Evolutionary conservation across 2,888 invertebrate genomes (phyloP).

Genomic region (Trilocha varians): DNA sequence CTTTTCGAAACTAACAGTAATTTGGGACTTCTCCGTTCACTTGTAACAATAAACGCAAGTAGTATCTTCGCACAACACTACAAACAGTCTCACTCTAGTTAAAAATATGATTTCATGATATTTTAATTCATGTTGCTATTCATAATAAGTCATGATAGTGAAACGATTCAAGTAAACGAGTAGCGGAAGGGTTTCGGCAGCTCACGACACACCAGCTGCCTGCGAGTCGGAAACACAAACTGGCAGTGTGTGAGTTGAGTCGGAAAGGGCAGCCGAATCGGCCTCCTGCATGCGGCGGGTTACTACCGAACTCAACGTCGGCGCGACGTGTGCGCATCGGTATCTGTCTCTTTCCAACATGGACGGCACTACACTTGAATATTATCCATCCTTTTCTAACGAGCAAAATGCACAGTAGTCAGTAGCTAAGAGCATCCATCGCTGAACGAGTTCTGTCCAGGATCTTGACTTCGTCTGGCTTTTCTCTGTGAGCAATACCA

Average conservation of each 20-base stretch:
- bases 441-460: conserved; percentile 63
- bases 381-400: conserved; percentile 22
- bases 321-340: conserved; percentile 51
- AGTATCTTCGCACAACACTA: conserved; percentile 47
- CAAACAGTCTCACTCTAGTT: conserved; percentile 43
- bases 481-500: conserved; percentile 53
- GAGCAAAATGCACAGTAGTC: conserved; percentile 60
- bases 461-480: conserved; percentile 55
- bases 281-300: conserved; percentile 50
- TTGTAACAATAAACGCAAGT: conserved; percentile 35
- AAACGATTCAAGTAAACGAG: conserved; percentile 50
- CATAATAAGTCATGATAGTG: conserved; percentile 39
- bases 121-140: conserved; percentile 54
- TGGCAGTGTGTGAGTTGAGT: conserved; percentile 17
- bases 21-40: conserved; percentile 45
- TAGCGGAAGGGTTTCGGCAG: conserved; percentile 44
- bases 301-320: conserved; percentile 43
- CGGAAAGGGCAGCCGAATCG: conserved; percentile 44
- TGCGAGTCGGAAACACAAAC: conserved; percentile 59
- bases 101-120: conserved; percentile 34
- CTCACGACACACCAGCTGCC: conserved; percentile 58
- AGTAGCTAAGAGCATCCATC: conserved; percentile 47
- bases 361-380: conserved; percentile 7
- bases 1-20: conserved; percentile 69
- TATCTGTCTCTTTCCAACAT: conserved; percentile 29